Percentiles rank a stretch among this genome's conserved stretches.
Evolutionary conservation across 2,797 vertebrate species (phyloP).

Genomic region (Pipistrellus pipistrellus): DNA sequence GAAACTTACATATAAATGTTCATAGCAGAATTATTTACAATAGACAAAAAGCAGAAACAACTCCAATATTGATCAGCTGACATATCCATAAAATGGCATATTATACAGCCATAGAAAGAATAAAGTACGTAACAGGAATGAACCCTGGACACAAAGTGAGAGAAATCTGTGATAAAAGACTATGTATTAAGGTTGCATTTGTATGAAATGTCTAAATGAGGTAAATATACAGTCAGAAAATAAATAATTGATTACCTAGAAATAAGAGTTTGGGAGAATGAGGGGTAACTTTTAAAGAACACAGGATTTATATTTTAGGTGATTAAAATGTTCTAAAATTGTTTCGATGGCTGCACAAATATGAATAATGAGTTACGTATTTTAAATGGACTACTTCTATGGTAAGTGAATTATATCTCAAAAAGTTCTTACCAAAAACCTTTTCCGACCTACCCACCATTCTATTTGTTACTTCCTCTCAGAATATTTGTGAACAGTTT

Average conservation of each 20-base stretch:
- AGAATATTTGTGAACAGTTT: slow-evolving; percentile 16
- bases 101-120: slow-evolving; percentile 32
- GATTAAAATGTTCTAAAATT: slow-evolving; percentile 47
- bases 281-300: neutral
- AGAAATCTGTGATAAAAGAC: neutral
- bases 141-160: neutral
- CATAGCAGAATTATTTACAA: neutral
- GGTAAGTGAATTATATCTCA: slow-evolving; percentile 33
- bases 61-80: neutral
- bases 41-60: slow-evolving; percentile 37
- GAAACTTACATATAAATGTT: slow-evolving; percentile 30
- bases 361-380: neutral
- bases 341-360: neutral
- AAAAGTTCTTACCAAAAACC: neutral
- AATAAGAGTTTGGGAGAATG: neutral
- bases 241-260: neutral
- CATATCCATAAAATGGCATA: neutral
- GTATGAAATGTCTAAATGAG: slow-evolving; percentile 39
- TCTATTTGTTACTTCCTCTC: slow-evolving; percentile 27
- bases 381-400: slow-evolving; percentile 49
- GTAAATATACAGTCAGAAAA: neutral
- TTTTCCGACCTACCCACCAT: neutral
- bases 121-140: neutral
- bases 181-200: neutral
- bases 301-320: slow-evolving; percentile 25